Conservation (phyloP, 2,113 vertebrate genomes). For the Cryptomyrus ogoouensis region DNA sequence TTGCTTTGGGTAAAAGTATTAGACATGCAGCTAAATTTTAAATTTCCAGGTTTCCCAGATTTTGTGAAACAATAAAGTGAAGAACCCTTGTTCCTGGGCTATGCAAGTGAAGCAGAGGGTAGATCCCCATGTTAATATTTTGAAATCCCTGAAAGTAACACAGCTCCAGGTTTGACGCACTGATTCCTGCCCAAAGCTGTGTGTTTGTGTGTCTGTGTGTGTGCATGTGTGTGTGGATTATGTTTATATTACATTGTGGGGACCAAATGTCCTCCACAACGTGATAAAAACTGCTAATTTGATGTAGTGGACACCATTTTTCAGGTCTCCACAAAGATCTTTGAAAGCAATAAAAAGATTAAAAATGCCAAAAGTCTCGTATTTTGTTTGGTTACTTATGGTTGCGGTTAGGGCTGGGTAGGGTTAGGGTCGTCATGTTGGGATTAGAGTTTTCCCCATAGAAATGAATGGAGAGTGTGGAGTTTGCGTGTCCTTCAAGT, state of each 20-base stretch:
- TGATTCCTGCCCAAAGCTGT: background rate
- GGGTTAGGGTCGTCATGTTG: no score
- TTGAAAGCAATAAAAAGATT: no score
- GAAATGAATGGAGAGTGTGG: background rate
- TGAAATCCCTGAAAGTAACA: background rate
- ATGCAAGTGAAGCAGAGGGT: background rate
- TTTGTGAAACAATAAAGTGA: background rate
- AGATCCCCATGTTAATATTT: background rate
- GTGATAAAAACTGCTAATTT: no score
- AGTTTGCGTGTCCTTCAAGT: background rate
- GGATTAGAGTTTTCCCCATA: no score
- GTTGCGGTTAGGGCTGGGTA: no score
- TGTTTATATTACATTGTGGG: no score
- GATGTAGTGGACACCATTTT: no score
- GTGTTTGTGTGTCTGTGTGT: background rate
- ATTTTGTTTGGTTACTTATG: no score
- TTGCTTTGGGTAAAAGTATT: background rate
- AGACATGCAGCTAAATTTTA: background rate
- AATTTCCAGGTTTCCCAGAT: background rate
- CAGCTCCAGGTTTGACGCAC: background rate
- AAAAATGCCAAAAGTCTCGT: no score
- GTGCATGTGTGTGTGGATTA: background rate
- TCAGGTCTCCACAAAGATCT: no score
- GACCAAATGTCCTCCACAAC: no score
- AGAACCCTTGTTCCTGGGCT: background rate